phyloP scores from a whole-genome alignment of 2,113 vertebrate species.

The Galemys pyrenaicus region DNA sequence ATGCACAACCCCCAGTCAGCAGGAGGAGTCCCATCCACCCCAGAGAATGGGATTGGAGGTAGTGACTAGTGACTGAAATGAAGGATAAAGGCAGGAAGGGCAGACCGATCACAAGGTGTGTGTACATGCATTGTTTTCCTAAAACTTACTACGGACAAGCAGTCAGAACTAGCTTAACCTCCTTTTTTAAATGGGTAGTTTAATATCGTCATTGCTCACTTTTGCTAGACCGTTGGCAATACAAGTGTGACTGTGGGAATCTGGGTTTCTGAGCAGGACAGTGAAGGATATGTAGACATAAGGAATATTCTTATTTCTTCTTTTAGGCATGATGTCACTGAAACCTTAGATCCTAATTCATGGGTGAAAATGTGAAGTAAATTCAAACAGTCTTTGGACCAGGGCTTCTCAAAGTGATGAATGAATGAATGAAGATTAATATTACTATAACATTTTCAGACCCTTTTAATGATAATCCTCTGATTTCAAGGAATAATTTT shows the following conservation, averaged over 20 bases:
- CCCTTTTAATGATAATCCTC: neutral
- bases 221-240: neutral
- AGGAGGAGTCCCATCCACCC: neutral
- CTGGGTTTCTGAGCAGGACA: neutral
- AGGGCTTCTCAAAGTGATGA: neutral
- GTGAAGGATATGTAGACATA: neutral
- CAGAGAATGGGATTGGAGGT: neutral
- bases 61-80: accelerated
- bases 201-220: neutral
- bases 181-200: neutral
- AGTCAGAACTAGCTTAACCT: neutral
- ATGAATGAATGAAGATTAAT: neutral
- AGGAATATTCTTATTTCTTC: neutral
- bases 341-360: neutral
- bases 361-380: neutral
- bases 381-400: neutral
- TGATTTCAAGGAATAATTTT: neutral
- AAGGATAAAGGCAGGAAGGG: neutral
- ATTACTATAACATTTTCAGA: neutral
- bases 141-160: neutral
- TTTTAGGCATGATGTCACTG: neutral
- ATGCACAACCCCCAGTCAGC: neutral
- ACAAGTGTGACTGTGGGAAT: neutral
- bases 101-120: neutral
- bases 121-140: neutral